These are phyloP conservation scores for Corapipo altera DNA, from an alignment of 2,113 vertebrate species.

Conservation along the genomic window DNA sequence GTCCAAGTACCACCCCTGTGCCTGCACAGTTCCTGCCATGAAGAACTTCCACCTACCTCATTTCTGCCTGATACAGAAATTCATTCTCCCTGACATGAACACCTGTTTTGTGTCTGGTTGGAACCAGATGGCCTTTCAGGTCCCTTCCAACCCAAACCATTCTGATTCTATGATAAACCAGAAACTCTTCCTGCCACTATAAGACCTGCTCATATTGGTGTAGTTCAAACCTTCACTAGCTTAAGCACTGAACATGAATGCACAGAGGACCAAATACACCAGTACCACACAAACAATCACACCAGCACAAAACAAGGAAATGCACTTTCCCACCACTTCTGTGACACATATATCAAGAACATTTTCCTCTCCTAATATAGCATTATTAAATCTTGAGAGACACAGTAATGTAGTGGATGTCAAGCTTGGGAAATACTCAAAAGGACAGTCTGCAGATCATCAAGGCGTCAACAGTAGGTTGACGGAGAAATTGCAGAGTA, in stretches of 20 bases:
- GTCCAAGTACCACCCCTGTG: fast-evolving
- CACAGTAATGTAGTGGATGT: neutral
- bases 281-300: neutral
- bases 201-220: neutral
- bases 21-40: fast-evolving
- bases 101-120: neutral
- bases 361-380: neutral
- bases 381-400: neutral
- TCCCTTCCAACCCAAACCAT: neutral
- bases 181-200: neutral
- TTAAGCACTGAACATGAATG: neutral
- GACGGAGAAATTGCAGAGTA: neutral
- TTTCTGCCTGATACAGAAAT: neutral
- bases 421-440: neutral
- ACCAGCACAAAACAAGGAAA: neutral
- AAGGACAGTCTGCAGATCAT: neutral
- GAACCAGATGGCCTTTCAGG: neutral
- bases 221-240: neutral
- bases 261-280: neutral
- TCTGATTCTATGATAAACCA: neutral
- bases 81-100: neutral
- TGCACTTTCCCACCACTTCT: neutral
- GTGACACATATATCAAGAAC: neutral
- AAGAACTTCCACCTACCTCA: neutral
- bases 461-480: neutral